Conservation (phyloP, 2,113 vertebrate species). For the Clarias magur region DNA sequence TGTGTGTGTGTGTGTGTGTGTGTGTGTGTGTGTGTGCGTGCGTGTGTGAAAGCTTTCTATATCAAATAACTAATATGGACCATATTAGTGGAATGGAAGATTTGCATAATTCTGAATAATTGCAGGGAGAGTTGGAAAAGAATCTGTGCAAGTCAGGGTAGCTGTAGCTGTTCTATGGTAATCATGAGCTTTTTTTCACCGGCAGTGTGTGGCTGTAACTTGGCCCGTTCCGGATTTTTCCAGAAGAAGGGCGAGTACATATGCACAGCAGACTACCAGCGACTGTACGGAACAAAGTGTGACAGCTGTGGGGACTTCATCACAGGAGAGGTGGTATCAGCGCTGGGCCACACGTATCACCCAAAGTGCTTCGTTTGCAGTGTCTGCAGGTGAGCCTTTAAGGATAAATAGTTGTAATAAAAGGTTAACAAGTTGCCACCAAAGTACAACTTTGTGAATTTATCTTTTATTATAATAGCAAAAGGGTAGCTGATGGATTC, state of each 20-base stretch:
- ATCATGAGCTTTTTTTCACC: neutral
- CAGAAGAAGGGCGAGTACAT: constrained; percentile 99
- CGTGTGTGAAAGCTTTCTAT: neutral
- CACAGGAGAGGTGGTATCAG: constrained; percentile 96
- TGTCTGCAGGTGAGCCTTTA: constrained; percentile 83
- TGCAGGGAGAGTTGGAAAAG: neutral
- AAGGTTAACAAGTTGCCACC: neutral
- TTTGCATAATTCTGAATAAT: neutral
- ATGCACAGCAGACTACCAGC: constrained; percentile 97
- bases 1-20: neutral
- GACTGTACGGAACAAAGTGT: constrained; percentile 93
- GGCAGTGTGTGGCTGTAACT: constrained; percentile 92
- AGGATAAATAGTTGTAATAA: neutral
- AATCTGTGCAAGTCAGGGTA: neutral
- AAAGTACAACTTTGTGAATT: neutral
- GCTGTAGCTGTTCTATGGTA: neutral
- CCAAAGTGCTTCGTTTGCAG: constrained; percentile 98
- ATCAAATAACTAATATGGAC: neutral
- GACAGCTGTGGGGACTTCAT: constrained; percentile 96
- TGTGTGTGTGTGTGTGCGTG: neutral
- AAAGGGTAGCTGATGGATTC: neutral
- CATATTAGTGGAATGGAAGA: too few relatives aligned
- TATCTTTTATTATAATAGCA: neutral
- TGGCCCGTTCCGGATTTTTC: constrained; percentile 96
- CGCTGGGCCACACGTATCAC: constrained; percentile 95